phyloP scores from a whole-genome alignment of 2,888 invertebrate species.

The Machimus atricapillus region DNA sequence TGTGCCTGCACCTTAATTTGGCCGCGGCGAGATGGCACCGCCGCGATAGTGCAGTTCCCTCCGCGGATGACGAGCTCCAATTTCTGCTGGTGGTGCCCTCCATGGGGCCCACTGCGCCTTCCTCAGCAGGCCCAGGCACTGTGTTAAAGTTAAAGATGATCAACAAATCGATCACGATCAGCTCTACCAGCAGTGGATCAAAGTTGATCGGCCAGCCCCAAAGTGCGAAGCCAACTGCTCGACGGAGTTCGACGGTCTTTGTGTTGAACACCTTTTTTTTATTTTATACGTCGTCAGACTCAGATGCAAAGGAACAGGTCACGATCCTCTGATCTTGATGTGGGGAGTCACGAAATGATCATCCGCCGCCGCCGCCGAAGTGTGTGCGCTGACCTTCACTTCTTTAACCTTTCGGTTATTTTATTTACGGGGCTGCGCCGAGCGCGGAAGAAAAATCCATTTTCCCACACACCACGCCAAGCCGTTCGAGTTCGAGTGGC shows the following conservation, averaged over 20 bases:
- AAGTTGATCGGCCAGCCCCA: conserved; percentile 10
- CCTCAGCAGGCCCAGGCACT: background rate
- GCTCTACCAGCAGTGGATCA: background rate
- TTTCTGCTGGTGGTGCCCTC: background rate
- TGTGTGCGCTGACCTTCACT: conserved; percentile 42
- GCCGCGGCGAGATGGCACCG: background rate
- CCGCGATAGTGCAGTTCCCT: background rate
- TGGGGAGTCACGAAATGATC: conserved; percentile 35
- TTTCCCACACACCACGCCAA: conserved; percentile 22
- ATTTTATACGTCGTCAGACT: background rate
- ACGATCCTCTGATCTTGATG: conserved; percentile 42
- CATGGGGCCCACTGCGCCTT: background rate
- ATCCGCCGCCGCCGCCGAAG: background rate
- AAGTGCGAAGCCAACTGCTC: conserved; percentile 20
- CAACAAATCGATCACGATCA: conserved; percentile 42
- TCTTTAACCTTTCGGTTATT: conserved; percentile 28
- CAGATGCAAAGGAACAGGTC: conserved; percentile 30
- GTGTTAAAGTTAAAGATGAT: background rate
- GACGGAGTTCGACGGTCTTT: background rate
- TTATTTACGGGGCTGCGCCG: background rate
- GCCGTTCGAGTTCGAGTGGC: background rate
- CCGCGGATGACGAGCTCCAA: background rate
- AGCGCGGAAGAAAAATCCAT: background rate
- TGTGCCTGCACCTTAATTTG: conserved; percentile 20
- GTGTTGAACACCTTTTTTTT: background rate